Evolutionary conservation across 2,113 vertebrate species (phyloP).

Genomic region (Tiliqua scincoides): DNA sequence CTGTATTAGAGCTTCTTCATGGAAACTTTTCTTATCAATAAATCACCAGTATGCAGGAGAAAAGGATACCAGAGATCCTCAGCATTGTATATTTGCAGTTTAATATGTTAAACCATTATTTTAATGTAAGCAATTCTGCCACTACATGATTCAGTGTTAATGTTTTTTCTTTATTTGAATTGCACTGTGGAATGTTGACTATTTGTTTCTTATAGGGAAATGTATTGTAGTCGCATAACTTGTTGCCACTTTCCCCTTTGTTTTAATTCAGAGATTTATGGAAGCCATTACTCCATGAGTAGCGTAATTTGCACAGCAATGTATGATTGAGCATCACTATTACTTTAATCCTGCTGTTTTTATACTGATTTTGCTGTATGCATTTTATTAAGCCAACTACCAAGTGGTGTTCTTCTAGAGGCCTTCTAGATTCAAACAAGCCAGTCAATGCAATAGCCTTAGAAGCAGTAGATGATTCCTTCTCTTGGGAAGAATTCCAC

Average conservation of each 20-base stretch:
- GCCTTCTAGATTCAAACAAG: conserved; percentile 42
- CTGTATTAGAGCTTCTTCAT: background rate
- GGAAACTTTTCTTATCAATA: conserved; percentile 10
- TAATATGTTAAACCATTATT: background rate
- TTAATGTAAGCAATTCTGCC: background rate
- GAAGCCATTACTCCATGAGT: conserved; percentile 42
- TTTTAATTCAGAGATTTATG: conserved; percentile 43
- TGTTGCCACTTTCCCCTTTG: conserved; percentile 1
- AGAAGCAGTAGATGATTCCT: background rate
- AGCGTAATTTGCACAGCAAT: conserved; percentile 51
- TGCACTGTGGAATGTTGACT: conserved; percentile 1
- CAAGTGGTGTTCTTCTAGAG: conserved; percentile 22
- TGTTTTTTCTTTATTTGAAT: background rate
- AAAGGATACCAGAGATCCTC: background rate
- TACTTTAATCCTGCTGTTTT: conserved; percentile 44
- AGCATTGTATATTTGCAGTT: background rate
- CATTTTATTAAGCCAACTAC: conserved; percentile 45
- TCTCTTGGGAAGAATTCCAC: background rate
- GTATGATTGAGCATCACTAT: conserved; percentile 35
- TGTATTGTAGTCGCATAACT: background rate
- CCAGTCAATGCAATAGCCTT: conserved; percentile 29
- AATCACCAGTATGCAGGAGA: background rate
- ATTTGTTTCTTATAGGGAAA: conserved; percentile 1
- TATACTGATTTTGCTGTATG: conserved; percentile 41
- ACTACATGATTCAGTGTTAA: background rate